Base-by-base conservation (phyloP, 35 echinoderm and acorn worm species). In the Strongylocentrotus purpuratus region DNA sequence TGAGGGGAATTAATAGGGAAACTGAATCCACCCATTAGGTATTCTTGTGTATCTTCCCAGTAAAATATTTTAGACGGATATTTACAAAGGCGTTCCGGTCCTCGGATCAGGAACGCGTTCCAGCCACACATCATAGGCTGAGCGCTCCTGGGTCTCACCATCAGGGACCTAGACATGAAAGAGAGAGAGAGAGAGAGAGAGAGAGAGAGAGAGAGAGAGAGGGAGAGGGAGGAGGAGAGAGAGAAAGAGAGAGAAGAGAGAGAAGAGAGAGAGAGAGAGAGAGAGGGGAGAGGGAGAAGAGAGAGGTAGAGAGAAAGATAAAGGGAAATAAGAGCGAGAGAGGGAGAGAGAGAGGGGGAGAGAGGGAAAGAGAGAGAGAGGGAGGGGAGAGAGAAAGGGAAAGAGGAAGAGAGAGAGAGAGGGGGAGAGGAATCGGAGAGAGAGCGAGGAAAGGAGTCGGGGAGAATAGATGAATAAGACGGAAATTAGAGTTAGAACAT, bases 61-160 rank as follows among this genome's bases (percentile, higher is more conserved):
- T 70, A 22, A 18, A 4, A n/a, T 28, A 78, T 22, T 78, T 78
- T 25, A 28, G 22, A 10, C 11, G 52, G 17, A 78, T 78, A 78
- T 78, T 78, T 78, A 78, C 65, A 78, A 78, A 28, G 65, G 65
- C 28, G 18, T 78, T 22, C 65, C 65, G 25, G 65, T 78, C 65
- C 65, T 78, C 5, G 65, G 65, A 78, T 46, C 87, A 41, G 87
- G 87, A 33, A 89, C 32, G 31, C 91, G 91, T 46, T 58, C 46
- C 13, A 33, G 28, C 91, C 91, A 93, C 10, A 93, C 18, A 48
- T 93, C 91, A 58, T 93, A 93, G 48, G 46, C 91, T 50, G 91
- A 46, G 11, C 46, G 46, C 91, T 93, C 91, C 28, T 58, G 45
- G 20, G 91, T 93, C 48, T 93, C 46, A 32, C 46, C 91, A 58